Conservation (phyloP, 1,140 invertebrate genomes). For the Zaprionus camerounensis region DNA sequence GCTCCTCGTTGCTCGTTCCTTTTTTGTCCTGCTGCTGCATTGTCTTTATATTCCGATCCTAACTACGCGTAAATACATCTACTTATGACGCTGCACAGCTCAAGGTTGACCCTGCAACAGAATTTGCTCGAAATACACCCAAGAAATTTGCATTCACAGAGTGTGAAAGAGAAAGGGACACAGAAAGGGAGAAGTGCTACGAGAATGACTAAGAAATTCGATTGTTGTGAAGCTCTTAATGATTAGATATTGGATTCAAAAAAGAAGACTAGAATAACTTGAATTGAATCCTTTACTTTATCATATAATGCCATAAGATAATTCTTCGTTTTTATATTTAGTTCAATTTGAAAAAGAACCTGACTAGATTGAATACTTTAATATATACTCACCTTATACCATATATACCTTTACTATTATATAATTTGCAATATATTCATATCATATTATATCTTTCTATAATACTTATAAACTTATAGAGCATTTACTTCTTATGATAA, state of each 20-base stretch:
- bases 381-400: too few relatives aligned
- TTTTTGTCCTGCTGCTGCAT: background rate
- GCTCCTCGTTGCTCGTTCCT: background rate
- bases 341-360: too few relatives aligned
- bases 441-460: too few relatives aligned
- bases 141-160: conserved; percentile 3
- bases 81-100: conserved; percentile 24
- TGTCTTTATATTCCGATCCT: background rate
- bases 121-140: background rate
- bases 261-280: background rate
- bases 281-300: too few relatives aligned
- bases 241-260: background rate
- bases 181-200: background rate
- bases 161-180: background rate
- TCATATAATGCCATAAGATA: too few relatives aligned
- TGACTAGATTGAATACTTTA: too few relatives aligned
- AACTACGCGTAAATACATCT: conserved; percentile 11
- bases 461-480: too few relatives aligned
- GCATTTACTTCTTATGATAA: too few relatives aligned
- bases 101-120: background rate
- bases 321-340: too few relatives aligned
- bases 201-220: background rate
- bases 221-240: background rate
- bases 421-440: too few relatives aligned
- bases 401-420: too few relatives aligned